Percentiles rank a stretch among this genome's conserved stretches.
Conservation (phyloP, 2,113 vertebrate species). For the Pionites leucogaster region DNA sequence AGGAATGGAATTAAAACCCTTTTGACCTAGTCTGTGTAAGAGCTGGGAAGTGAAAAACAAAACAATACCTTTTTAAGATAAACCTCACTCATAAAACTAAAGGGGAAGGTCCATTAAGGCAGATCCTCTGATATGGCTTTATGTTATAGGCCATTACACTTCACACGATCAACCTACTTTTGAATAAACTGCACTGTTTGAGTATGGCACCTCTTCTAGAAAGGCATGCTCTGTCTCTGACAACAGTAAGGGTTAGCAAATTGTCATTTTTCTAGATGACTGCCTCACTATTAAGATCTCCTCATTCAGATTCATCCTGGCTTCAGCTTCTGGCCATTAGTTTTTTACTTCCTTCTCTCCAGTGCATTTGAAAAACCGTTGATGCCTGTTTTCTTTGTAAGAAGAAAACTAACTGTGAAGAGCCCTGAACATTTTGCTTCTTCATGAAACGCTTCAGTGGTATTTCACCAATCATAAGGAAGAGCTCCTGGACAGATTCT, state of each 20-base stretch:
- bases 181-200: slow-evolving; percentile 1
- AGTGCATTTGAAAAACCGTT: background rate
- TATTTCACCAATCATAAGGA: background rate
- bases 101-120: background rate
- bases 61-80: background rate
- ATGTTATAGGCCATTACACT: background rate
- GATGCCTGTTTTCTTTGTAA: background rate
- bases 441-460: background rate
- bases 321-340: background rate
- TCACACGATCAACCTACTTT: slow-evolving; percentile 25
- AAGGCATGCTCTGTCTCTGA: background rate
- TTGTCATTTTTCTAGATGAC: slow-evolving; percentile 23
- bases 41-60: background rate
- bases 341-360: slow-evolving; percentile 23
- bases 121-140: background rate
- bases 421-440: background rate
- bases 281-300: slow-evolving; percentile 45
- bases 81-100: background rate
- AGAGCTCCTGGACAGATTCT: background rate
- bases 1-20: background rate
- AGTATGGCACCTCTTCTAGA: slow-evolving; percentile 8
- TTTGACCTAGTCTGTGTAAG: background rate
- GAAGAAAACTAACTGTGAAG: background rate
- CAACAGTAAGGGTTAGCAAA: slow-evolving; percentile 20
- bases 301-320: slow-evolving; percentile 59